Base-by-base conservation (phyloP, 1,140 invertebrate genomes). In the Diachasma alloeum region DNA sequence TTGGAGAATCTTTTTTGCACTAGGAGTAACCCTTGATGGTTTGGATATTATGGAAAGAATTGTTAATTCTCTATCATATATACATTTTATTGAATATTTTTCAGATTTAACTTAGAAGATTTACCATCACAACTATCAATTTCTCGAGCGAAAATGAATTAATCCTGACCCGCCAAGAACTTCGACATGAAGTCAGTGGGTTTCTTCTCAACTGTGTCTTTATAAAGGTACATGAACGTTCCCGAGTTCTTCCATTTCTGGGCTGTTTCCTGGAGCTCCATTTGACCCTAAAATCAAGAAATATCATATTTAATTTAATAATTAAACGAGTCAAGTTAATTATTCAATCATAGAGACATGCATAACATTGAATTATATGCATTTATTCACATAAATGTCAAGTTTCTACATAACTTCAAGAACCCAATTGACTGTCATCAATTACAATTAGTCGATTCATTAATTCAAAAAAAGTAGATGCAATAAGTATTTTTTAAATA, bases 131-230 rank as follows among this genome's bases (percentile, higher is more conserved):
- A 53, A 53, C 48, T 19, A 53, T 53, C 9, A 19, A 8, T 17
- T 9, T 26, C 8, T 63, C 17, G 1, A 24, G 24, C 22, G 19
- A 26, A 26, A 63, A 63, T 63, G 11, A 26, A 26, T 26, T 90
- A 93, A 78, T 93, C 91, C 67, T 93, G 91, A 70, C 94, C 93
- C 75, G 91, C 85, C 70, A 95, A 90, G 85, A 99, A 99, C 90
- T 98, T 98, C 0, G 94, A 95, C n/a, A 99, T 89, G 87, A 99
- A 99, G 90, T 97, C 96, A 81, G 93, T 93, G 36, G 96, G 96
- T 87, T 96, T 96, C 8, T 93, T 93, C 81, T 96, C 94, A 72
- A 92, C 90, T 0, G 95, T 95, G 67, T 97, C 95, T 85, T 95
- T 94, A 89, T 97, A 98, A 83, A 93, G 97, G 76, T 89, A 84